A percentile compares a stretch with the other conserved stretches of the same genome.
phyloP scores from a whole-genome alignment of 2,888 invertebrate species.

The Mimachlamys varia region DNA sequence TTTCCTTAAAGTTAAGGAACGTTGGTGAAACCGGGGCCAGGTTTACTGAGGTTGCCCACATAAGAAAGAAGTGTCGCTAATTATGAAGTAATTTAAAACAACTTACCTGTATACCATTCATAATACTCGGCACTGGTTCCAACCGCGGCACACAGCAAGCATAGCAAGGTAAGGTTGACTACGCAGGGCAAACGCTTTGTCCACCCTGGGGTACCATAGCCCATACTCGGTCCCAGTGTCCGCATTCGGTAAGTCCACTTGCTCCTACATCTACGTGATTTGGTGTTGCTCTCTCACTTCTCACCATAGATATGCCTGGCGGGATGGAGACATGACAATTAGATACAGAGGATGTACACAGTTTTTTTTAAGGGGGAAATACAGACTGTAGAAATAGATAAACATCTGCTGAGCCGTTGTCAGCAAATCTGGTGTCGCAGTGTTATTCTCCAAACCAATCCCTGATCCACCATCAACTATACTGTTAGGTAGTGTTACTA shows the following conservation, averaged over 20 bases:
- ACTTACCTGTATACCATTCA: background rate
- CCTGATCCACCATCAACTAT: no score
- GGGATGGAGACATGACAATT: background rate
- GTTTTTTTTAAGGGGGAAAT: no score
- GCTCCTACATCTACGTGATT: slow-evolving; percentile 11
- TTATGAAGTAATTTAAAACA: no score
- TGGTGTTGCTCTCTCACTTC: background rate
- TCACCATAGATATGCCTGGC: slow-evolving; percentile 19
- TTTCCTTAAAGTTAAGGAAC: no score
- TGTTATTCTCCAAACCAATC: no score
- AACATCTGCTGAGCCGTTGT: no score
- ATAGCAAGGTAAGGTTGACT: background rate
- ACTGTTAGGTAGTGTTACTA: no score
- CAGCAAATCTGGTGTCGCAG: no score
- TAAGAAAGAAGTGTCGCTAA: background rate
- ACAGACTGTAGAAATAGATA: no score
- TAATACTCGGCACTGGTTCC: slow-evolving; percentile 15
- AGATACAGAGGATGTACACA: no score
- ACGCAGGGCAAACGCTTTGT: slow-evolving; percentile 34
- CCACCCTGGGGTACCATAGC: slow-evolving; percentile 21
- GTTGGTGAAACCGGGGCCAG: no score
- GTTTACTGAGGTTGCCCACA: no score
- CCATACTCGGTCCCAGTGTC: slow-evolving; percentile 31
- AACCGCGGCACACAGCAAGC: background rate
- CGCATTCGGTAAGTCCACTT: slow-evolving; percentile 24